A percentile compares a stretch with the other conserved stretches of the same genome.
Conservation (phyloP, 2,888 invertebrate genomes). For the Mermis nigrescens region DNA sequence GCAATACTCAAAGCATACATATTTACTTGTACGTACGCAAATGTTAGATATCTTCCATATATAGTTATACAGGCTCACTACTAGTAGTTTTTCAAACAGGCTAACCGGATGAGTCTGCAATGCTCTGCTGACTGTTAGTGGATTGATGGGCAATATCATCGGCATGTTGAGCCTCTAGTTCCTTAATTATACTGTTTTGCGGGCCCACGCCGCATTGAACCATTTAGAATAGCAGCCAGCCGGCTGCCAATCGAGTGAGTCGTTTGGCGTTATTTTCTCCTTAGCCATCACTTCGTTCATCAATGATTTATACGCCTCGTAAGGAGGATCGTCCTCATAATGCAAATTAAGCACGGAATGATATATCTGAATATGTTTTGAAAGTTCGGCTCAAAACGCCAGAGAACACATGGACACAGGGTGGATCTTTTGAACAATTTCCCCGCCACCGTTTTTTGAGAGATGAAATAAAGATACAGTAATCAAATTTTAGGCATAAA, state of each 20-base stretch:
- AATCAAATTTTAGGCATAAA: too few relatives aligned
- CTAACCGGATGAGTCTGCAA: not conserved
- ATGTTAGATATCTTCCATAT: too few relatives aligned
- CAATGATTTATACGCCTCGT: not conserved
- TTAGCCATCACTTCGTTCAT: not conserved
- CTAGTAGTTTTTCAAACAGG: too few relatives aligned
- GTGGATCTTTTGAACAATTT: too few relatives aligned
- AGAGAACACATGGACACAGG: too few relatives aligned
- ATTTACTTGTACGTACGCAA: too few relatives aligned
- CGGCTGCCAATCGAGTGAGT: not conserved
- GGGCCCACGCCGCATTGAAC: not conserved
- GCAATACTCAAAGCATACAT: too few relatives aligned
- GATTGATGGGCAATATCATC: not conserved
- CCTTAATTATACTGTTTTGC: not conserved
- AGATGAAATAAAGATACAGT: too few relatives aligned
- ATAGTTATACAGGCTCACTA: too few relatives aligned
- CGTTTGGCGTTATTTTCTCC: not conserved
- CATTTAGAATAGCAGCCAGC: not conserved
- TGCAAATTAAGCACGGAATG: not conserved
- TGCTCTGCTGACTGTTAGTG: not conserved
- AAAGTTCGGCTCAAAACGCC: too few relatives aligned
- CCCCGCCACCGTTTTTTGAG: too few relatives aligned
- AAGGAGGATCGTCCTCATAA: not conserved
- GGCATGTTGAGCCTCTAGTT: not conserved
- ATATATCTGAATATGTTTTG: too few relatives aligned